Conservation (phyloP, 1,140 invertebrate genomes). For the Pteromalus puparum region DNA sequence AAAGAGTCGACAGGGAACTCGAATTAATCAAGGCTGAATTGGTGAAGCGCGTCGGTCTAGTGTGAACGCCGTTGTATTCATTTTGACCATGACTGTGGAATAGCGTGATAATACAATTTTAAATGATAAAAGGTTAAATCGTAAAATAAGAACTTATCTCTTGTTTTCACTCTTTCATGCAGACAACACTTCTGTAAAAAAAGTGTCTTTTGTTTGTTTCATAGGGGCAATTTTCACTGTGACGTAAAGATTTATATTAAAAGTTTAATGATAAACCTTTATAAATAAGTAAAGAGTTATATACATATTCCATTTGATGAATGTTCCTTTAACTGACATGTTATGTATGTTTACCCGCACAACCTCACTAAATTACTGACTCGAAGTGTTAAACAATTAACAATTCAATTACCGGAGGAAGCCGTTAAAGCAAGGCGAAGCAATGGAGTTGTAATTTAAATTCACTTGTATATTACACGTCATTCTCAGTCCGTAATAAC, state of each 20-base stretch:
- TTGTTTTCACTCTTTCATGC: neutral
- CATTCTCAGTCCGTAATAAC: constrained; percentile 23
- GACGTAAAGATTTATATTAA: neutral
- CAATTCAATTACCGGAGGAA: constrained; percentile 7
- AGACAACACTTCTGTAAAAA: neutral
- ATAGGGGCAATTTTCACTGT: neutral
- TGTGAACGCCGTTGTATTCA: constrained; percentile 21
- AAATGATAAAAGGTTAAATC: constrained; percentile 1
- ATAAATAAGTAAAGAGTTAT: neutral
- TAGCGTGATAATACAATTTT: constrained; percentile 31
- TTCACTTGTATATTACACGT: constrained; percentile 19
- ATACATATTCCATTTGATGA: neutral
- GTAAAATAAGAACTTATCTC: neutral
- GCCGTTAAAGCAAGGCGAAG: constrained; percentile 9
- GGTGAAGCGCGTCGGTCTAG: neutral
- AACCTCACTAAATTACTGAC: neutral
- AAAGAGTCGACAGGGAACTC: constrained; percentile 21
- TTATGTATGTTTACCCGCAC: neutral
- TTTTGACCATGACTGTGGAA: constrained; percentile 21
- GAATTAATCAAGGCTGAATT: constrained; percentile 21
- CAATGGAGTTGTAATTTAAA: constrained; percentile 13
- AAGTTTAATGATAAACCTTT: neutral
- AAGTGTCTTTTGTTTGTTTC: neutral
- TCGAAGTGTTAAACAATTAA: neutral
- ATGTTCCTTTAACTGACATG: neutral